phyloP scores from a whole-genome alignment of 2,888 invertebrate genomes.

The Acleris cristana region DNA sequence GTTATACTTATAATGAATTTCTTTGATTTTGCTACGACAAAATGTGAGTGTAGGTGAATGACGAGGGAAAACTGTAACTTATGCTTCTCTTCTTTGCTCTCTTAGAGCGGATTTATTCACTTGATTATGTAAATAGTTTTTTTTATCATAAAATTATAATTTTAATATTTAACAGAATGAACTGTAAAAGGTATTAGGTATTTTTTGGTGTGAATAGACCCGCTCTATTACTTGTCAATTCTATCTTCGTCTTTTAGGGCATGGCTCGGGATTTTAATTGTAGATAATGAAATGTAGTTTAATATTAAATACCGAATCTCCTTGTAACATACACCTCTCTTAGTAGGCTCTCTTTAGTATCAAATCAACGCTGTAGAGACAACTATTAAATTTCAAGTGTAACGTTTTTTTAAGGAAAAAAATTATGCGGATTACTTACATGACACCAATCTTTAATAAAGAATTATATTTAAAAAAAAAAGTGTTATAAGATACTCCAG shows the following conservation, averaged over 20 bases:
- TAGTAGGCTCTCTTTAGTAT: constrained; percentile 41
- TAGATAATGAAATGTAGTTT: constrained; percentile 25
- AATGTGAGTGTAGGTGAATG: constrained; percentile 14
- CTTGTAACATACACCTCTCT: constrained; percentile 33
- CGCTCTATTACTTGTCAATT: constrained; percentile 33
- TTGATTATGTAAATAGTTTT: not conserved
- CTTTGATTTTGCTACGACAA: not conserved
- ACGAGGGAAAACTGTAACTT: constrained; percentile 8
- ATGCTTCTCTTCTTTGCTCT: constrained; percentile 19
- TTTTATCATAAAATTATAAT: not conserved
- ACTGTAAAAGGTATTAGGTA: not conserved
- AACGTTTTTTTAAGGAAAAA: constrained; percentile 29
- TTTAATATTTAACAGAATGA: not conserved
- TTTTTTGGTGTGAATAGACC: constrained; percentile 8
- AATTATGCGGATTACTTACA: constrained; percentile 10
- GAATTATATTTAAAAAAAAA: not conserved
- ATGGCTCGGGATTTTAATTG: constrained; percentile 25
- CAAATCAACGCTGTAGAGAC: constrained; percentile 17
- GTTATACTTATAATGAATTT: constrained; percentile 2
- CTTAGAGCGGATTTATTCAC: constrained; percentile 18
- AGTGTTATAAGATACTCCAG: not conserved
- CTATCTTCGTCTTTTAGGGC: constrained; percentile 19
- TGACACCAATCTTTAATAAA: not conserved
- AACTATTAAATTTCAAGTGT: constrained; percentile 20
- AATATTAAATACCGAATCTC: constrained; percentile 37